Evolutionary conservation across 1,140 invertebrate species (phyloP).

Genomic region (Dreissena rostriformis): DNA sequence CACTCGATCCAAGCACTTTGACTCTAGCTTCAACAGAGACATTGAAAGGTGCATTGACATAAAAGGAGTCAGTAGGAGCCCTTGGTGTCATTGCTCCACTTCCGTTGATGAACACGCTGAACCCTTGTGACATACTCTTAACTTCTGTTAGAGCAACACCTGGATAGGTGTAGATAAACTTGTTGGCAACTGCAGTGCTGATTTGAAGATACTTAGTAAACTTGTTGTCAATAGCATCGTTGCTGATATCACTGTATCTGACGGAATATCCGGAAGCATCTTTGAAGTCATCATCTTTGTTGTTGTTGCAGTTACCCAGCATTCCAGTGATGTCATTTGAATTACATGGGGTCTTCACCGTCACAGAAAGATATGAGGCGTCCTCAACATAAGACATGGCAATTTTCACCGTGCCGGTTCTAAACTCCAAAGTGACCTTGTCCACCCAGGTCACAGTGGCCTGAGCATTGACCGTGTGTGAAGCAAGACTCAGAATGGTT

Average conservation of each 20-base stretch:
- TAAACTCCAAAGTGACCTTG: constrained; percentile 45
- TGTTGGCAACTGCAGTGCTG: background rate
- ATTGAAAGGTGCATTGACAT: constrained; percentile 35
- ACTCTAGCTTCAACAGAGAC: constrained; percentile 55
- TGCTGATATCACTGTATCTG: constrained; percentile 33
- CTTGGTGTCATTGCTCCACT: constrained; percentile 48
- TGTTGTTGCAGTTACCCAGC: constrained; percentile 60
- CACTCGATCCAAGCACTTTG: constrained; percentile 33
- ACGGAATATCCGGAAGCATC: background rate
- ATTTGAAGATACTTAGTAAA: constrained; percentile 28
- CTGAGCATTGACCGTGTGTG: constrained; percentile 15
- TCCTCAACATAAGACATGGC: constrained; percentile 45
- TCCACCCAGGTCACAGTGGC: constrained; percentile 42
- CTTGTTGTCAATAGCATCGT: constrained; percentile 32
- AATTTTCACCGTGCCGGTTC: constrained; percentile 11
- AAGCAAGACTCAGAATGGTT: constrained; percentile 39
- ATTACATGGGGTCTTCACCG: constrained; percentile 11
- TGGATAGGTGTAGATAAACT: constrained; percentile 55
- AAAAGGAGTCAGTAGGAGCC: constrained; percentile 28
- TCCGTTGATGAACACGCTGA: constrained; percentile 54
- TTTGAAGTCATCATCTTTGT: constrained; percentile 59
- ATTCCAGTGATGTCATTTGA: constrained; percentile 47
- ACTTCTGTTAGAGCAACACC: constrained; percentile 22
- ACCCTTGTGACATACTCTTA: constrained; percentile 17
- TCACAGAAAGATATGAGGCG: constrained; percentile 31